phyloP scores from a whole-genome alignment of 2,888 invertebrate species.

The Labia minor region DNA sequence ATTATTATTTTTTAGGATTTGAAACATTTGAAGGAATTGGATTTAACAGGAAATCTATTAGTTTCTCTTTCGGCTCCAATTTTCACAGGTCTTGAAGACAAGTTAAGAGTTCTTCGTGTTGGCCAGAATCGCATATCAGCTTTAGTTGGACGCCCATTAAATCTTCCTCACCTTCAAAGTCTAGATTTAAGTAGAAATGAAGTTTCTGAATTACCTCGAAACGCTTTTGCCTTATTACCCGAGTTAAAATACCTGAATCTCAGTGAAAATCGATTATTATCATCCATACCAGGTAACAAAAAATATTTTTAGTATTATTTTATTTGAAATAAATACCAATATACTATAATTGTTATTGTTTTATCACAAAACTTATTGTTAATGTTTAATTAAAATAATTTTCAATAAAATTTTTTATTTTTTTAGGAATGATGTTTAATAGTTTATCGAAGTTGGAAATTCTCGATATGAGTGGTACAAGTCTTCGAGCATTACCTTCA shows the following conservation, averaged over 20 bases:
- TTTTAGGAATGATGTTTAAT: slow-evolving; percentile 45
- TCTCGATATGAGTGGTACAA: slow-evolving; percentile 63
- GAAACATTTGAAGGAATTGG: slow-evolving; percentile 56
- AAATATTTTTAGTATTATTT: too few species aligned
- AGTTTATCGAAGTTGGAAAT: slow-evolving; percentile 55
- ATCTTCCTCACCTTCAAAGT: slow-evolving; percentile 51
- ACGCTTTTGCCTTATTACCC: slow-evolving; percentile 54
- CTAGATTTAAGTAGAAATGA: slow-evolving; percentile 73
- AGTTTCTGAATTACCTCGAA: slow-evolving; percentile 56
- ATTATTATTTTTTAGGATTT: too few species aligned
- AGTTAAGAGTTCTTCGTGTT: slow-evolving; percentile 57
- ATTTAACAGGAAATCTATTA: slow-evolving; percentile 69
- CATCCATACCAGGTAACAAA: slow-evolving; percentile 2
- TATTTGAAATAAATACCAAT: too few species aligned
- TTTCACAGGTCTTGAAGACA: slow-evolving; percentile 63
- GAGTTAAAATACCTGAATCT: slow-evolving; percentile 61
- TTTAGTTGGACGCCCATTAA: slow-evolving; percentile 52
- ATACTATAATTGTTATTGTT: too few species aligned
- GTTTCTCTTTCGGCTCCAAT: slow-evolving; percentile 59
- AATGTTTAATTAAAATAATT: too few species aligned
- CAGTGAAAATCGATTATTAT: slow-evolving; percentile 47
- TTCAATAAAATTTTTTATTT: slow-evolving; percentile 19
- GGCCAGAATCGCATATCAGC: slow-evolving; percentile 62
- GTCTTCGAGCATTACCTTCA: slow-evolving; percentile 59
- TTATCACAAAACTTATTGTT: too few species aligned